Evolutionary conservation across 2,113 vertebrate genomes (phyloP).

Genomic region (Amazona guildingii): DNA sequence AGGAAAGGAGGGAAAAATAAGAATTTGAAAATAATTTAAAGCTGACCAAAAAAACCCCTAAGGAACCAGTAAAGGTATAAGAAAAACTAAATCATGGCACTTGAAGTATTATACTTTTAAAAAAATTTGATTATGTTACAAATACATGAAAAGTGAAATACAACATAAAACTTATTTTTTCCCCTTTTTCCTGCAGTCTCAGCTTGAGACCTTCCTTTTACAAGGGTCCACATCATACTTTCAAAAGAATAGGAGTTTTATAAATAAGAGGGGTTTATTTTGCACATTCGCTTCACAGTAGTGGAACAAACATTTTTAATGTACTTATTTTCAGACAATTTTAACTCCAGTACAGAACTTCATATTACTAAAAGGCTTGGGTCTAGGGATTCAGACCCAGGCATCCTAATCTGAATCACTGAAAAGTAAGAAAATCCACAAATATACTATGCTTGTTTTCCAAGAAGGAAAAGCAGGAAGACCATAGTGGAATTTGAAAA

Average conservation of each 20-base stretch:
- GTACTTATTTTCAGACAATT: conserved; percentile 20
- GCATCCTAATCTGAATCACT: not conserved
- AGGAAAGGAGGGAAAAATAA: not conserved
- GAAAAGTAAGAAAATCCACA: not conserved
- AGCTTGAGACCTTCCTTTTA: not conserved
- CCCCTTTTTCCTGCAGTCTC: not conserved
- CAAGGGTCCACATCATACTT: not conserved
- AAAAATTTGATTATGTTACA: not conserved
- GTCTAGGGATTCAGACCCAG: not conserved
- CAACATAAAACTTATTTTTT: not conserved
- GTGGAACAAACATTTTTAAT: not conserved
- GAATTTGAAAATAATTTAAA: not conserved
- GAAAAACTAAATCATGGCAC: not conserved
- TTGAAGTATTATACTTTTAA: not conserved
- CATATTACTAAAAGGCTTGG: conserved; percentile 27
- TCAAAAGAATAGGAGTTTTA: not conserved
- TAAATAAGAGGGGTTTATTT: not conserved
- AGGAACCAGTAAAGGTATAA: not conserved
- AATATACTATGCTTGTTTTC: not conserved
- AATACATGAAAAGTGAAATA: not conserved
- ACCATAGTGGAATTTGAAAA: not conserved
- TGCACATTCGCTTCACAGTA: not conserved
- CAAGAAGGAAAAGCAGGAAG: not conserved
- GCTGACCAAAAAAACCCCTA: not conserved
- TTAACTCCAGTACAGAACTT: not conserved